Evolutionary conservation across 92 coral and sea anemone genomes (phyloP).

Genomic region (Zoanthus sansibaricus): DNA sequence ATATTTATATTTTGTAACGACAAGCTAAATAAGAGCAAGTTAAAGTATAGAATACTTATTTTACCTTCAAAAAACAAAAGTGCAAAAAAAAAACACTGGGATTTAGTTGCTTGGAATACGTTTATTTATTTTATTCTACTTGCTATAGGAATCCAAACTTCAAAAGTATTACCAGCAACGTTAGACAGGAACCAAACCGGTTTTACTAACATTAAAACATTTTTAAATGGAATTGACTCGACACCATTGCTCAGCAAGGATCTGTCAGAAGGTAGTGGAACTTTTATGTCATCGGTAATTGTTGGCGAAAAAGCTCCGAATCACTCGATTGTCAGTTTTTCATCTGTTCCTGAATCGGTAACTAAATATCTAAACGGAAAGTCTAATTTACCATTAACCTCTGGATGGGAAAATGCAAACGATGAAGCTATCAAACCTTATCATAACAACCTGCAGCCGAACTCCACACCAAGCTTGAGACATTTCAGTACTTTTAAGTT

Average conservation of each 20-base stretch:
- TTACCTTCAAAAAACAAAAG: too few relatives aligned
- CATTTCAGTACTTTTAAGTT: slow-evolving; percentile 1
- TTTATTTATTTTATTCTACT: neutral
- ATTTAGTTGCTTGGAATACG: too few relatives aligned
- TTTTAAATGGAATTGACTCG: neutral
- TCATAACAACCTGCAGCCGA: neutral
- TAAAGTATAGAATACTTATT: too few relatives aligned
- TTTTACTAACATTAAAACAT: neutral
- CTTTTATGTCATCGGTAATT: neutral
- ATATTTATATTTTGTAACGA: too few relatives aligned
- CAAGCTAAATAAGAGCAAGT: too few relatives aligned
- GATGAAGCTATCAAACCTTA: too few relatives aligned
- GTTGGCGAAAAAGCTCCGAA: neutral
- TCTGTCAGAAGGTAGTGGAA: neutral
- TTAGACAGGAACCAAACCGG: neutral
- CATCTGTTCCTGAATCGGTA: neutral
- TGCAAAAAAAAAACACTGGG: too few relatives aligned
- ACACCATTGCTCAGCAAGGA: neutral
- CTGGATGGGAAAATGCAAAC: neutral
- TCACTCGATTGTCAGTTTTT: neutral
- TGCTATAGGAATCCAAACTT: slow-evolving; percentile 22
- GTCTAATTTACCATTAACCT: neutral
- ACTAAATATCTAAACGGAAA: neutral
- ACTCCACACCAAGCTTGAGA: neutral
- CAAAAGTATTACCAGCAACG: neutral